Percentiles rank a stretch among this genome's conserved stretches.
Conservation (phyloP, 2,797 vertebrate genomes). For the Odontamblyopus rebecca region DNA sequence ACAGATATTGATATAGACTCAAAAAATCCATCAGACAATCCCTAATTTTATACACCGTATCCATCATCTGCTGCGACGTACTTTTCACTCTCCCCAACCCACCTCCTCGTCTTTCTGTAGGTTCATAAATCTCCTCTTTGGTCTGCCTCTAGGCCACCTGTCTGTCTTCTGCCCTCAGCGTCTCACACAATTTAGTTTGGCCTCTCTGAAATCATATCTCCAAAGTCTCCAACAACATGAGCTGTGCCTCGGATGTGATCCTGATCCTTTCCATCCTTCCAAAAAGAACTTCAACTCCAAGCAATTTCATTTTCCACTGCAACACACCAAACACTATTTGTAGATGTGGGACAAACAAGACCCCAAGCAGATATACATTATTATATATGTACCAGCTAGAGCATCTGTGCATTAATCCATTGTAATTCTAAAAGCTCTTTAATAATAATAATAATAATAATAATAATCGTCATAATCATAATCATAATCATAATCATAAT, state of each 20-base stretch:
- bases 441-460: too few relatives aligned
- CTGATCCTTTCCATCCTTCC: background rate
- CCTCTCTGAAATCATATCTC: background rate
- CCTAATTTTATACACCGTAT: background rate
- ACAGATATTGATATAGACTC: too few relatives aligned
- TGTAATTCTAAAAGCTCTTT: background rate
- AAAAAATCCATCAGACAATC: too few relatives aligned
- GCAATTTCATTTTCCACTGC: background rate
- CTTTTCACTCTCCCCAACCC: background rate
- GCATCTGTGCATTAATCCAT: background rate
- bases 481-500: too few relatives aligned
- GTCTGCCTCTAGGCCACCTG: conserved; percentile 1
- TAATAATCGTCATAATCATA: too few relatives aligned
- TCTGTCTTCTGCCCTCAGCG: background rate
- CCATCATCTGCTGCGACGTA: background rate
- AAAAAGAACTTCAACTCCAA: background rate
- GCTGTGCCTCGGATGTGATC: background rate
- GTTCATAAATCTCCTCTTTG: background rate
- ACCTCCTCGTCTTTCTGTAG: background rate
- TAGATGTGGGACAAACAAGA: background rate
- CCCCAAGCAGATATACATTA: background rate
- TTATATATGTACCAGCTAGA: background rate
- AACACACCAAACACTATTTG: background rate
- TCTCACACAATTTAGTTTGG: background rate
- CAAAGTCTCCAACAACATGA: background rate